phyloP scores from a whole-genome alignment of 1,140 invertebrate species.

The Drosophila rhopaloa region DNA sequence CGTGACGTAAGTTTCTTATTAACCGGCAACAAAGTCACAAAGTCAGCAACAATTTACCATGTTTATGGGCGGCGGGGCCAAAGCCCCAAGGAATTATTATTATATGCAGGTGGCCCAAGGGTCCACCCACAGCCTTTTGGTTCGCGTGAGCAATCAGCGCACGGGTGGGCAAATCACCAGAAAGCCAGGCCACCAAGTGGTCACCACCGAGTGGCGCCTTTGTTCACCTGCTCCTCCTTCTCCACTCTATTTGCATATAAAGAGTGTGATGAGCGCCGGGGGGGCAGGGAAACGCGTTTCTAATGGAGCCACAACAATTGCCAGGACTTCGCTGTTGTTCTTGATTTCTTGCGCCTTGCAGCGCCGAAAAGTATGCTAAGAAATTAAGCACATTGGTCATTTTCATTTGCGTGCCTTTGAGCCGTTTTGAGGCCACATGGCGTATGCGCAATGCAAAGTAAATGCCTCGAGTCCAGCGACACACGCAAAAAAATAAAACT shows the following conservation, averaged over 20 bases:
- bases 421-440: slow-evolving; percentile 43
- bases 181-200: slow-evolving; percentile 48
- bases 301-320: slow-evolving; percentile 44
- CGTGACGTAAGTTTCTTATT: slow-evolving; percentile 81
- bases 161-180: slow-evolving; percentile 38
- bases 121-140: neutral
- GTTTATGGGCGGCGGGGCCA: slow-evolving; percentile 43
- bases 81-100: slow-evolving; percentile 70
- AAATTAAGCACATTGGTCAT: slow-evolving; percentile 74
- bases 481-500: slow-evolving; percentile 70
- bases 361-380: slow-evolving; percentile 69
- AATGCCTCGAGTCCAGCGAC: slow-evolving; percentile 53
- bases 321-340: slow-evolving; percentile 18
- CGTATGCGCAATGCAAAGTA: slow-evolving; percentile 68
- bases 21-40: slow-evolving; percentile 72
- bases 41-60: slow-evolving; percentile 69
- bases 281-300: slow-evolving; percentile 30
- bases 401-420: slow-evolving; percentile 65
- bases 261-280: slow-evolving; percentile 44
- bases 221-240: slow-evolving; percentile 18
- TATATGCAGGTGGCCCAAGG: slow-evolving; percentile 36
- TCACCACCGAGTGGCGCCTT: slow-evolving; percentile 61
- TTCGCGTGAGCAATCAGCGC: slow-evolving; percentile 76
- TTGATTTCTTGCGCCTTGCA: slow-evolving; percentile 53
- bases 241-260: slow-evolving; percentile 75